phyloP scores from a whole-genome alignment of 2,113 vertebrate genomes.

The Calonectris borealis region DNA sequence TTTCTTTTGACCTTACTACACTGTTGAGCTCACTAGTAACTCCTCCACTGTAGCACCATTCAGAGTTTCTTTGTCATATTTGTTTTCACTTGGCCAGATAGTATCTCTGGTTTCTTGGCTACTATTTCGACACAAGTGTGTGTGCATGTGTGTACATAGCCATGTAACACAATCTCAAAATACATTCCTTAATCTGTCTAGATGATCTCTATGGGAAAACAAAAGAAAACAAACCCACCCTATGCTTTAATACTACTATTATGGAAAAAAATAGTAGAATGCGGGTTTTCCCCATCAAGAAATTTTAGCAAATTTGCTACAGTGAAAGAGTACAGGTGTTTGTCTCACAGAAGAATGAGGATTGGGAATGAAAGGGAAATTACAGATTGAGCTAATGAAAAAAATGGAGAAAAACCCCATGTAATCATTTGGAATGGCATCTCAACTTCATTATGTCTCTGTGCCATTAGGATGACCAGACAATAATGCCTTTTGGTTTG shows the following conservation, averaged over 20 bases:
- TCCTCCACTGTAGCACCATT: not conserved
- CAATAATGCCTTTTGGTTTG: not conserved
- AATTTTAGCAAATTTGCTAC: not conserved
- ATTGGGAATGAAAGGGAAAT: not conserved
- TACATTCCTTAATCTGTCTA: slow-evolving; percentile 13
- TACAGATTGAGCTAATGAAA: not conserved
- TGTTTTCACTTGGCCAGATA: not conserved
- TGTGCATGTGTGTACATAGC: not conserved
- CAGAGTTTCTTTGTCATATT: not conserved
- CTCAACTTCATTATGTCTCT: not conserved
- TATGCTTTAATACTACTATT: not conserved
- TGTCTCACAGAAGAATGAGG: not conserved
- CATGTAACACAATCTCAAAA: slow-evolving; percentile 7
- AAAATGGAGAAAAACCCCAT: not conserved
- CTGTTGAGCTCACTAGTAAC: not conserved
- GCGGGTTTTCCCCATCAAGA: not conserved
- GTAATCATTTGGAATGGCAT: not conserved
- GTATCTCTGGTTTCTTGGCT: not conserved
- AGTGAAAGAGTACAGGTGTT: not conserved
- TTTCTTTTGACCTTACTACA: not conserved
- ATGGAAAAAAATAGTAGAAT: not conserved
- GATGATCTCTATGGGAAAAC: not conserved
- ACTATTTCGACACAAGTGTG: not conserved
- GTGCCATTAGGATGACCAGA: not conserved
- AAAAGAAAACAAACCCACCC: not conserved